Evolutionary conservation across 2,113 vertebrate genomes (phyloP).

Genomic region (Cairina moschata): DNA sequence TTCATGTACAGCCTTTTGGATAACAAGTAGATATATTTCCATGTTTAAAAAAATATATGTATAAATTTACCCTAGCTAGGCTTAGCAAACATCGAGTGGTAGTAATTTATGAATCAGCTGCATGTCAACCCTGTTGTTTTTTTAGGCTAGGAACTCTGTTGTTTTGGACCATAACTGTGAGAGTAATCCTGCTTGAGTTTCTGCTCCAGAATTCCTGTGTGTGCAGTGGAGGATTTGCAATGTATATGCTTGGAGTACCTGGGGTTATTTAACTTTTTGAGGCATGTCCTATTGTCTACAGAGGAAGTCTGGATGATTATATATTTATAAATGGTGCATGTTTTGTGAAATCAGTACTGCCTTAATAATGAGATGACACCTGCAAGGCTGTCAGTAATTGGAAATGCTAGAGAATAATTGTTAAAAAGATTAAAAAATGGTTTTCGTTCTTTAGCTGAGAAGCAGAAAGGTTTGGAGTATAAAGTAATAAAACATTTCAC

Average conservation of each 20-base stretch:
- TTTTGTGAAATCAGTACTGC: not conserved
- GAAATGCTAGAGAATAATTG: not conserved
- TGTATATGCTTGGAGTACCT: not conserved
- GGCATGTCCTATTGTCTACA: not conserved
- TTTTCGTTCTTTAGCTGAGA: not conserved
- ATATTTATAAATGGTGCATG: not conserved
- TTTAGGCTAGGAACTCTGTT: not conserved
- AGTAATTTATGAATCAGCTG: not conserved
- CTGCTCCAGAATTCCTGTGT: not conserved
- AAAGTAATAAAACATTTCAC: not conserved
- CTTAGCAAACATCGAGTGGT: not conserved
- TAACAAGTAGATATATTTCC: not conserved
- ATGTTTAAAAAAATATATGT: not conserved
- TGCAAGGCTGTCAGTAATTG: not conserved
- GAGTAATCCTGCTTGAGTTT: not conserved
- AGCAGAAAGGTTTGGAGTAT: not conserved
- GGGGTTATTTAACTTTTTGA: not conserved
- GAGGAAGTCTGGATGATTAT: not conserved
- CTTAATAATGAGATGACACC: not conserved
- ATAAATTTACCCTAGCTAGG: not conserved
- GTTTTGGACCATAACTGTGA: not conserved
- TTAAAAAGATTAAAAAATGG: not conserved
- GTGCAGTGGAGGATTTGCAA: not conserved
- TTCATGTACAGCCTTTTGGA: not conserved
- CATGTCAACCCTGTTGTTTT: not conserved